These are phyloP conservation scores for Natrix natrix DNA, from an alignment of 2,797 vertebrate species.

Conservation along the genomic window DNA sequence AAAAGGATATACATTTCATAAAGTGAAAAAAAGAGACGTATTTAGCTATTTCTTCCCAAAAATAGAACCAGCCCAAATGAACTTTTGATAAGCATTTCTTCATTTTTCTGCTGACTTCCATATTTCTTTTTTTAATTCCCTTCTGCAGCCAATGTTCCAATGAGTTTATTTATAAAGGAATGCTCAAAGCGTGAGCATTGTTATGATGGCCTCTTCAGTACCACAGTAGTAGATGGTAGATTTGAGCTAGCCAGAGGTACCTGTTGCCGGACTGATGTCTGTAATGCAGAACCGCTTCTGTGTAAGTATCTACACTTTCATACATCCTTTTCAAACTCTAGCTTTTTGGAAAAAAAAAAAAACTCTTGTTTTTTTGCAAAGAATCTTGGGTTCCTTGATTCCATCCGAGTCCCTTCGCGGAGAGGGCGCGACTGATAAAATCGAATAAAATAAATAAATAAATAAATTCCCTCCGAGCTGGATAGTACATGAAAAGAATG, in stretches of 20 bases:
- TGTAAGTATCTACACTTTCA: background rate
- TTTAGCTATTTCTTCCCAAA: background rate
- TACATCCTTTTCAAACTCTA: too few species aligned
- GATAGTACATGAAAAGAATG: too few species aligned
- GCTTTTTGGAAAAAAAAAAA: too few species aligned
- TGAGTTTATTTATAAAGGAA: background rate
- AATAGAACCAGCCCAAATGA: background rate
- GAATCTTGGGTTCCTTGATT: too few species aligned
- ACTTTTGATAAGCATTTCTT: background rate
- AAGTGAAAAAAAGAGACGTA: background rate
- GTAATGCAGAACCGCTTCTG: background rate
- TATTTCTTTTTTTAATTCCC: background rate
- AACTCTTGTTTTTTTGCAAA: too few species aligned
- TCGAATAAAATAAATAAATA: too few species aligned
- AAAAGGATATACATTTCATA: background rate
- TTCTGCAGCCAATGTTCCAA: background rate
- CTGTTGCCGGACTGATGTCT: background rate
- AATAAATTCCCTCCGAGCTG: too few species aligned
- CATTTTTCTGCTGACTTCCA: background rate
- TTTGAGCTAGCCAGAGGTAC: accelerated
- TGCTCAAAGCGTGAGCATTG: background rate
- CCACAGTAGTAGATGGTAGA: background rate
- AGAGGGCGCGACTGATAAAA: too few species aligned
- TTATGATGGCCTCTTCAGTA: background rate
- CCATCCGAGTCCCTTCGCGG: too few species aligned